phyloP scores from a whole-genome alignment of 1,140 invertebrate species.

The Semibalanus balanoides region DNA sequence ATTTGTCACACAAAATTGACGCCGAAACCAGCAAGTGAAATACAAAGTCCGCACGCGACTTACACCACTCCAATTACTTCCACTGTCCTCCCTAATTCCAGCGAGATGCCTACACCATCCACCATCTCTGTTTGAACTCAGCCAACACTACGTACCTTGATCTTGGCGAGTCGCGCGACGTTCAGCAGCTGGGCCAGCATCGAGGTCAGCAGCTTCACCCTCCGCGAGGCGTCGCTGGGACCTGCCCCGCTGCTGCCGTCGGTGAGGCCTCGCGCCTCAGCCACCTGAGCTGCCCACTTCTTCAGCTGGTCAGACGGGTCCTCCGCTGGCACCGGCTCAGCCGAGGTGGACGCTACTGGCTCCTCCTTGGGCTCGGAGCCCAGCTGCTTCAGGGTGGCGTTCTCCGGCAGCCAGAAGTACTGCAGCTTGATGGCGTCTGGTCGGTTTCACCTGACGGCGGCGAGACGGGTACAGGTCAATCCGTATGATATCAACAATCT shows the following conservation, averaged over 20 bases:
- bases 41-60: too few species aligned
- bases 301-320: not conserved
- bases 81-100: too few species aligned
- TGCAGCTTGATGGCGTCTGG: not conserved
- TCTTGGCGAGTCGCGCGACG: not conserved
- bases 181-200: not conserved
- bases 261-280: not conserved
- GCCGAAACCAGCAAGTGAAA: too few species aligned
- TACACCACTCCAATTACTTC: too few species aligned
- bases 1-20: too few species aligned
- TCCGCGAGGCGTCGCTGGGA: not conserved
- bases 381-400: not conserved
- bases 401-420: not conserved
- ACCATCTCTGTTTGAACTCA: too few species aligned
- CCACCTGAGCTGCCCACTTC: not conserved
- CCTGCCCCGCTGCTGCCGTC: not conserved
- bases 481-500: too few species aligned
- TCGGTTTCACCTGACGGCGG: not conserved
- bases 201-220: not conserved
- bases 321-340: not conserved
- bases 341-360: too few species aligned
- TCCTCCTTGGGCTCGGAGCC: too few species aligned
- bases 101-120: too few species aligned
- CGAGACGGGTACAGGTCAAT: too few species aligned
- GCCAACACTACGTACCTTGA: too few species aligned